A percentile compares a stretch with the other conserved stretches of the same genome.
Evolutionary conservation across 2,888 invertebrate genomes (phyloP).

Genomic region (Tipula lateralis): DNA sequence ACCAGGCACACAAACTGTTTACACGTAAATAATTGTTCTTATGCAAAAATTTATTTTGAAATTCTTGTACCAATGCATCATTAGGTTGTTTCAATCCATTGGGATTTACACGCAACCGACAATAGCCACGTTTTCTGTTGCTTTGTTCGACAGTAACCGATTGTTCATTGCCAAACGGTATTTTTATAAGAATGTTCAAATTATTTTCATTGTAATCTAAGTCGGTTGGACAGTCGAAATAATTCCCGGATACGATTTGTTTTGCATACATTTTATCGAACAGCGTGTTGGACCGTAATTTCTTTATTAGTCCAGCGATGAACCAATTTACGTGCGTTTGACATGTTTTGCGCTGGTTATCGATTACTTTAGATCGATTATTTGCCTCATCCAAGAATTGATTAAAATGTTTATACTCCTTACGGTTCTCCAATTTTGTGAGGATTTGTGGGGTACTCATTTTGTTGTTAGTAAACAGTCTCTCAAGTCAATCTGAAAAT

Average conservation of each 20-base stretch:
- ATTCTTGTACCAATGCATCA: neutral
- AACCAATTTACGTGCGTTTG: neutral
- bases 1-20: neutral
- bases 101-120: neutral
- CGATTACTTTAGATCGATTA: neutral
- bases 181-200: neutral
- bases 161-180: neutral
- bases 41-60: neutral
- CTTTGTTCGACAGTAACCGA: neutral
- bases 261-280: neutral
- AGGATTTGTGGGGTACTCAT: neutral
- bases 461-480: neutral
- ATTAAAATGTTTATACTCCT: neutral
- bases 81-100: neutral
- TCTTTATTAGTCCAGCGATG: neutral
- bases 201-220: neutral
- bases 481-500: neutral
- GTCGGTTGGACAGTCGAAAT: neutral
- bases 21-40: neutral
- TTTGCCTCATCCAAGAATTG: neutral
- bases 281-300: neutral
- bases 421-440: neutral
- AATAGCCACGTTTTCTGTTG: neutral
- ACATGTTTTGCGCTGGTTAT: neutral
- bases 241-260: neutral